Conservation (phyloP, 2,113 vertebrate genomes). For the Grallaria varia region DNA sequence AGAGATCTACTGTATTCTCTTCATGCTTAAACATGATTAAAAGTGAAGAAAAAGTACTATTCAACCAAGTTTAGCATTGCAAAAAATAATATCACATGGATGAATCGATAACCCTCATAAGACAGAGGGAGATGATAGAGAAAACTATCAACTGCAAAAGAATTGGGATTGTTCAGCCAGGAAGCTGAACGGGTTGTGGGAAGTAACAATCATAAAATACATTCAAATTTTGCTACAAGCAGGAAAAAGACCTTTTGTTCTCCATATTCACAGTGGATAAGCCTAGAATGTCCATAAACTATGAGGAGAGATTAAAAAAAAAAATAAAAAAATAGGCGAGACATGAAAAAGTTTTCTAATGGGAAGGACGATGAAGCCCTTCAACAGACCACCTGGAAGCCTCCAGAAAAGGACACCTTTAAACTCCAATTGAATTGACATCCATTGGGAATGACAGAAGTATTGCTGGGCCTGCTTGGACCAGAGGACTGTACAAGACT, state of each 20-base stretch:
- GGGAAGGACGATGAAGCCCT: neutral
- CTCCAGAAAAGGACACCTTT: neutral
- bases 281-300: neutral
- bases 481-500: neutral
- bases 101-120: constrained; percentile 45
- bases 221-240: neutral
- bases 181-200: neutral
- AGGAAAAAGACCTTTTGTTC: neutral
- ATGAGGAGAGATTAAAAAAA: neutral
- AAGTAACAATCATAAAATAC: neutral
- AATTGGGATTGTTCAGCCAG: neutral
- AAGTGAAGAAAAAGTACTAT: neutral
- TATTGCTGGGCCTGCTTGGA: neutral
- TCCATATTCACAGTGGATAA: neutral
- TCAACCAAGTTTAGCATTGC: constrained; percentile 50
- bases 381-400: neutral
- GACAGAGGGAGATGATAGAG: constrained; percentile 21
- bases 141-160: neutral
- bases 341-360: neutral
- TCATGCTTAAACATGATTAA: constrained; percentile 23
- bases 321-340: neutral
- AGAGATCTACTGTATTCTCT: neutral
- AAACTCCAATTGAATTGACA: neutral
- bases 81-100: constrained; percentile 6
- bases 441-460: neutral